Base-by-base conservation (phyloP, 2,888 invertebrate genomes). In the Tipula lateralis region DNA sequence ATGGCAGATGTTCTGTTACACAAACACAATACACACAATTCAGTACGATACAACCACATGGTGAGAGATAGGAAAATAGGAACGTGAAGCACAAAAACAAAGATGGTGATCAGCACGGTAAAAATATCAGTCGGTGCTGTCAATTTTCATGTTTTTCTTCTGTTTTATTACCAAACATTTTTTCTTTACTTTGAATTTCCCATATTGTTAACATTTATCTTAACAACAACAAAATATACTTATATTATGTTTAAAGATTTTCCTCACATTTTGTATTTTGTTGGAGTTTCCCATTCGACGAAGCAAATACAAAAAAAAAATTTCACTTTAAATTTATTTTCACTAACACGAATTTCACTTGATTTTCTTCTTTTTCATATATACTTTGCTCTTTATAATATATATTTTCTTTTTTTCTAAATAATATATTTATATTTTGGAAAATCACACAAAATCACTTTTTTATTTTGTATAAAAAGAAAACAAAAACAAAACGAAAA, bases 121-220 rank as follows among this genome's bases (percentile, higher is more conserved):
- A 66, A 24, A 24, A 66, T 66, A 66, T 19, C 66, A 24, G 44
- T 16, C 13, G 50, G 66, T 66, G 66, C 66, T 66, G 66, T 66
- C 66, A 66, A 24, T 24, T 66, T 66, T 66, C 66, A 24, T 66
- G 66, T 66, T 66, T 34, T 66, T 66, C 66, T 66, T 7, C 24
- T 66, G 66, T 24, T 66, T 66, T 66, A 66, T 66, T 66, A 66
- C 66, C 66, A 66, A 66, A 66, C 66, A 66, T 66, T 66, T 66
- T 66, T 50, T 66, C 9, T 19, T 1, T 44, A 44, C 16, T 36
- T 36, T 36, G 36, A 44, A 3, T 44, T 44, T 66, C 66, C 66
- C 66, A 66, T 66, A 66, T 66, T 66, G 7, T 44, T 66, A 7
- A 7, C 66, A 24, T 9, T 24, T 66, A 44, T 16, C 19, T 66